A percentile compares a stretch with the other conserved stretches of the same genome.
Evolutionary conservation across 2,888 invertebrate species (phyloP).

Genomic region (Rhamphomyia laevipes): DNA sequence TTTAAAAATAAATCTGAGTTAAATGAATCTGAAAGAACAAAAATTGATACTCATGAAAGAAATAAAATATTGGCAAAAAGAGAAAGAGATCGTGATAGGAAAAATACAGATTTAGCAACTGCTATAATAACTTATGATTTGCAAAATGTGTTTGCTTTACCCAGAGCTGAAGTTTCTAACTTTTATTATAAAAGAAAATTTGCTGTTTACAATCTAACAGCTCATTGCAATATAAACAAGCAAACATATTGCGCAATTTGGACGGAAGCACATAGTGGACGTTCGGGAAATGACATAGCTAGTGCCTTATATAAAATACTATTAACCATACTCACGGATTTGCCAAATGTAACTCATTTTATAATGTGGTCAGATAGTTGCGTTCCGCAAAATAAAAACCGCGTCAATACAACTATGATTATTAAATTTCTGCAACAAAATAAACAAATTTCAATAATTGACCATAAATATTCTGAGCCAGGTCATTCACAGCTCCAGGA

Average conservation of each 20-base stretch:
- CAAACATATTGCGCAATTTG: neutral
- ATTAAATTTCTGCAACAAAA: neutral
- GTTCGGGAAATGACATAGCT: neutral
- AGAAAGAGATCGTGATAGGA: neutral
- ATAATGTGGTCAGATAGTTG: neutral
- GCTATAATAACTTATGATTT: neutral
- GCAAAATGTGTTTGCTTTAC: neutral
- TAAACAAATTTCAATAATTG: neutral
- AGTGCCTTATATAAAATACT: neutral
- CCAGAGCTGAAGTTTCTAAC: neutral
- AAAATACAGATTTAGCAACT: neutral
- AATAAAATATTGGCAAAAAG: neutral
- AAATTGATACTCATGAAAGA: neutral
- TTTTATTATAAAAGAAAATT: constrained; percentile 6
- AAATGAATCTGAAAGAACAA: neutral
- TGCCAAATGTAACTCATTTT: neutral
- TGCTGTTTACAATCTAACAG: constrained; percentile 7
- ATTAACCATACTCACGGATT: neutral
- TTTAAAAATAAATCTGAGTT: neutral
- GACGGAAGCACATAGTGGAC: neutral
- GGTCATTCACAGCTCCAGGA: neutral
- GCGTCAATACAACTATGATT: neutral
- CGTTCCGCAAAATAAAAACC: neutral
- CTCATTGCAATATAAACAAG: constrained; percentile 6
- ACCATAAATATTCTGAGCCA: constrained; percentile 1